phyloP scores from a whole-genome alignment of 2,888 invertebrate genomes.

The Adineta ricciae region DNA sequence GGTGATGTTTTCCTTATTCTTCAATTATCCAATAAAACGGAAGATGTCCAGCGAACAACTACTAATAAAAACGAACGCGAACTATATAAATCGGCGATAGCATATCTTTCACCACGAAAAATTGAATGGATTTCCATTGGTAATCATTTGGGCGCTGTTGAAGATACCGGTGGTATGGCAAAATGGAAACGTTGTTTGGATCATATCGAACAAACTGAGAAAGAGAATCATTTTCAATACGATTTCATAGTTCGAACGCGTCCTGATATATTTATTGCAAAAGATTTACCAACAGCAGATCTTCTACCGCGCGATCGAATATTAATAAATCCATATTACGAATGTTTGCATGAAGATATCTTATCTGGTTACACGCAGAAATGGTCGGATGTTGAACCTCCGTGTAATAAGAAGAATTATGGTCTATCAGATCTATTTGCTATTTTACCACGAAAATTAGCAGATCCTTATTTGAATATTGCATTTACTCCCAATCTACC shows the following conservation, averaged over 20 bases:
- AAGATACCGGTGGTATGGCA: not conserved
- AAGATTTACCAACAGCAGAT: no score
- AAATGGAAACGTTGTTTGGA: not conserved
- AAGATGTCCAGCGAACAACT: not conserved
- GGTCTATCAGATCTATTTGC: not conserved
- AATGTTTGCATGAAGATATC: not conserved
- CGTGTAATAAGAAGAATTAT: not conserved
- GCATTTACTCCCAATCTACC: not conserved
- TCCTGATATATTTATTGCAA: not conserved
- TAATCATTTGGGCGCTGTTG: no score
- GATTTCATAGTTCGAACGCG: not conserved
- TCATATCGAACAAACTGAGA: not conserved
- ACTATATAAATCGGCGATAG: not conserved
- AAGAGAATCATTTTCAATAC: not conserved
- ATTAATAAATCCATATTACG: not conserved
- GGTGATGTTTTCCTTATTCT: not conserved
- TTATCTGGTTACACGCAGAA: not conserved
- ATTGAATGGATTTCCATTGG: not conserved
- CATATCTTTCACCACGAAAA: not conserved
- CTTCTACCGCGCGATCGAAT: no score
- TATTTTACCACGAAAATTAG: not conserved
- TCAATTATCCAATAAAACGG: not conserved
- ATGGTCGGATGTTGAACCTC: not conserved
- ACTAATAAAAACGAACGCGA: not conserved
- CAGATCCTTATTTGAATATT: not conserved